Base-by-base conservation (phyloP, 2,113 vertebrate species). In the Tiliqua scincoides region DNA sequence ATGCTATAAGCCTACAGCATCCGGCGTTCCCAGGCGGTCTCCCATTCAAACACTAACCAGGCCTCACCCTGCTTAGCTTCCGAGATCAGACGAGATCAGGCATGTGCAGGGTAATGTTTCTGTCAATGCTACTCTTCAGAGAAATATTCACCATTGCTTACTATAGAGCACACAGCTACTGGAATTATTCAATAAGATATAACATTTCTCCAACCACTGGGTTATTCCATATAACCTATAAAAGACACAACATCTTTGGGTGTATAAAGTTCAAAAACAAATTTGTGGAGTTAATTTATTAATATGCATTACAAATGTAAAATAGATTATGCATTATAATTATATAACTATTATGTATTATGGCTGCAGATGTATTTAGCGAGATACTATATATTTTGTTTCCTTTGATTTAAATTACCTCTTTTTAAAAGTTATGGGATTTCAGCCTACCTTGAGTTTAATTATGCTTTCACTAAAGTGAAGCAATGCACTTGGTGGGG, bases 61-160 rank as follows among this genome's bases (percentile, higher is more conserved):
- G n/a, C n/a, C n/a, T n/a, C n/a, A n/a, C n/a, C n/a, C n/a, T n/a
- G n/a, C n/a, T n/a, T n/a, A n/a, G n/a, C n/a, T n/a, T n/a, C n/a
- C n/a, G n/a, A n/a, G n/a, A n/a, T n/a, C n/a, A n/a, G n/a, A n/a
- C n/a, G n/a, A n/a, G n/a, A n/a, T n/a, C n/a, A n/a, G n/a, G n/a
- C n/a, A n/a, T n/a, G n/a, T n/a, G n/a, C n/a, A n/a, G n/a, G n/a
- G n/a, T n/a, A n/a, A 37, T 93, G 89, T 89, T 90, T 15, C 77
- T 89, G 83, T 89, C 91, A 86, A 91, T 79, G 76, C 25, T 87
- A 86, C 80, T 80, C 76, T 57, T 75, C 82, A 88, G 85, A 74
- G 82, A 85, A 84, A 76, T 77, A 85, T 85, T 63, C 32, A 32
- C 10, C 2, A 0, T 43, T 79, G 57, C 54, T 91, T 89, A 90